Evolutionary conservation across 2,113 vertebrate species (phyloP), one percentile per base, ranked within the genome.

Genomic region (Dunckerocampus dactyliophorus): DNA sequence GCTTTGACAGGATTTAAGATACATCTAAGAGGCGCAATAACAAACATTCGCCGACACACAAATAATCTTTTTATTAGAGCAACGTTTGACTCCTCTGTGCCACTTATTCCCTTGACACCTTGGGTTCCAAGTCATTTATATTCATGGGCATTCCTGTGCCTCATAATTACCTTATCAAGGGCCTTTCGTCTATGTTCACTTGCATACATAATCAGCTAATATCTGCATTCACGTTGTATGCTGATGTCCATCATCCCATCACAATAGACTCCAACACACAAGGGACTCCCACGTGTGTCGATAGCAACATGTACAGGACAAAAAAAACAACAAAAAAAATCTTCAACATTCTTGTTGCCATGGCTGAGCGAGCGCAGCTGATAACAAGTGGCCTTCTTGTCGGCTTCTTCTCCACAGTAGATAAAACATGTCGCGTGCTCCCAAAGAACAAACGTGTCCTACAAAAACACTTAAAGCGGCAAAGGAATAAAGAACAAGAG

Each of bases 171-270:
- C 57, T 65, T 75, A 67, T 81, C 74, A 55, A 31, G 67, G 63
- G 67, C 75, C 47, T 67, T 74, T 62, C 70, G 82, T 82, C 74
- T 69, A 63, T 50, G 65, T 72, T 80, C 67, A 72, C 67, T 46
- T 61, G 67, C 63, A 83, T 80, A 68, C 67, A 77, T 70, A 76
- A 76, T 81, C 49, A 67, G 46, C 62, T 75, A 69, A 72, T 79
- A 71, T 80, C 77, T 63, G 65, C 58, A 74, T 66, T 71, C 56
- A 72, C 46, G 54, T 49, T 19, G 24, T 34, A 34, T 34, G 31
- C 31, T 5, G 31, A 34, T 34, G 31, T 34, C 31, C 31, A 34
- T 34, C 31, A 34, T 8, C 31, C 4, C 31, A 7, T 34, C 31
- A 28, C 31, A 34, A 34, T 28, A 5, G 2, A 28, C 24, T 28